Percentiles rank a stretch among this genome's conserved stretches.
phyloP scores from a whole-genome alignment of 1,140 invertebrate species.

The Drosophila cardini region DNA sequence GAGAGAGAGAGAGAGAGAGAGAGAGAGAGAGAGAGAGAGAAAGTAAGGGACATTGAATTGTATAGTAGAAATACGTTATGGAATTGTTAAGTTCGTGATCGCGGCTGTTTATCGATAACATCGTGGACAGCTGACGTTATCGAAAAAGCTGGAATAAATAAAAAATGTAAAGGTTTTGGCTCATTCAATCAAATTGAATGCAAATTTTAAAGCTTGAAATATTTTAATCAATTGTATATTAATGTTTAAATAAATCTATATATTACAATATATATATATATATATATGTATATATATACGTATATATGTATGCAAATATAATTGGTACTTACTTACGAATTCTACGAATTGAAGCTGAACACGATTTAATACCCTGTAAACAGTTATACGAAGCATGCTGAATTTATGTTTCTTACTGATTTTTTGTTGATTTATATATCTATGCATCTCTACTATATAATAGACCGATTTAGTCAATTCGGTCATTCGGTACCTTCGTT shows the following conservation, averaged over 20 bases:
- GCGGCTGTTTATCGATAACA: neutral
- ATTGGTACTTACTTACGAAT: neutral
- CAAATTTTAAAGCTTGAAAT: slow-evolving; percentile 34
- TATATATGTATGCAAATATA: neutral
- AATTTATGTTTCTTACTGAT: no score
- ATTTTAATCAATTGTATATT: slow-evolving; percentile 42
- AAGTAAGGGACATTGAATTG: neutral
- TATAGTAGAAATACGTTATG: slow-evolving; percentile 16
- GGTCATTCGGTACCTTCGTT: no score
- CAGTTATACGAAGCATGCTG: no score
- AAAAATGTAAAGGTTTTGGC: slow-evolving; percentile 25
- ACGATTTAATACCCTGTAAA: no score
- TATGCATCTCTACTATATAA: no score
- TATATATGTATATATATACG: slow-evolving; percentile 20
- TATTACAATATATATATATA: slow-evolving; percentile 3
- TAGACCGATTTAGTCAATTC: no score
- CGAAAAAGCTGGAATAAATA: slow-evolving; percentile 1
- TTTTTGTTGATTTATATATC: no score
- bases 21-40: neutral
- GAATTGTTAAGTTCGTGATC: slow-evolving; percentile 17
- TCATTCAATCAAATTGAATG: slow-evolving; percentile 66
- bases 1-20: neutral
- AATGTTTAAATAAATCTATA: slow-evolving; percentile 52
- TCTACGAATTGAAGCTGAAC: no score
- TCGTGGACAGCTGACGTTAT: neutral